Conservation (phyloP, 2,113 vertebrate species). For the Eptatretus burgeri region DNA sequence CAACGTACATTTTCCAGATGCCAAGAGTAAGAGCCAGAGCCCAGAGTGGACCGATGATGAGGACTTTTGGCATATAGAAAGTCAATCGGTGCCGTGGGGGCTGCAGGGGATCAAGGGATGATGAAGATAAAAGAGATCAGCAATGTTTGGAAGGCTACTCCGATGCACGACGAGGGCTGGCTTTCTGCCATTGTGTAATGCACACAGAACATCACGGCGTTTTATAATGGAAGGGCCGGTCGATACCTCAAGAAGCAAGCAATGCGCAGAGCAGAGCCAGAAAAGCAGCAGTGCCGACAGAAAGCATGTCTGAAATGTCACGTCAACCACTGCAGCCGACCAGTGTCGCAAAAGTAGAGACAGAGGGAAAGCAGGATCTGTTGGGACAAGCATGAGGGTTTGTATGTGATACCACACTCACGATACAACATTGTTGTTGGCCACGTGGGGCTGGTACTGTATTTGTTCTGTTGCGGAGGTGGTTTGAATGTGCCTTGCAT, state of each 20-base stretch:
- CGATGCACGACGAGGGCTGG: too few species aligned
- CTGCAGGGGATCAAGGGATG: not conserved
- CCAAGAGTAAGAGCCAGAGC: slow-evolving; percentile 2
- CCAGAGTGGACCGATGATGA: slow-evolving; percentile 4
- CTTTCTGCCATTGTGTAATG: too few species aligned
- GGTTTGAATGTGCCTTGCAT: too few species aligned
- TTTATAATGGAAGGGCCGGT: too few species aligned
- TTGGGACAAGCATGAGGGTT: too few species aligned
- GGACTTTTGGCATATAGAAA: not conserved
- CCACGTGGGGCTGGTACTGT: too few species aligned
- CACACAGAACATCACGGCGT: too few species aligned
- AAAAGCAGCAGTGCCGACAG: slow-evolving; percentile 2
- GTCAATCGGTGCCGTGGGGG: not conserved
- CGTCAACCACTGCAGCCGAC: slow-evolving; percentile 1
- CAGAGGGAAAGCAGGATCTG: slow-evolving; percentile 1
- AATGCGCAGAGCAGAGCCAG: slow-evolving; percentile 1
- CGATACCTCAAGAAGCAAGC: not conserved
- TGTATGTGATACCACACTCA: too few species aligned
- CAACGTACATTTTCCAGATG: slow-evolving; percentile 3
- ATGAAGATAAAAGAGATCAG: too few species aligned
- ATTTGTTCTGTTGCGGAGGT: too few species aligned
- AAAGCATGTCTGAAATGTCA: not conserved
- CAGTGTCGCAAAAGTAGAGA: not conserved
- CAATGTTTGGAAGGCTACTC: too few species aligned
- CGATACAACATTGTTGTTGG: too few species aligned